Conservation (phyloP, 2,888 invertebrate genomes). For the Nomada hirtipes region DNA sequence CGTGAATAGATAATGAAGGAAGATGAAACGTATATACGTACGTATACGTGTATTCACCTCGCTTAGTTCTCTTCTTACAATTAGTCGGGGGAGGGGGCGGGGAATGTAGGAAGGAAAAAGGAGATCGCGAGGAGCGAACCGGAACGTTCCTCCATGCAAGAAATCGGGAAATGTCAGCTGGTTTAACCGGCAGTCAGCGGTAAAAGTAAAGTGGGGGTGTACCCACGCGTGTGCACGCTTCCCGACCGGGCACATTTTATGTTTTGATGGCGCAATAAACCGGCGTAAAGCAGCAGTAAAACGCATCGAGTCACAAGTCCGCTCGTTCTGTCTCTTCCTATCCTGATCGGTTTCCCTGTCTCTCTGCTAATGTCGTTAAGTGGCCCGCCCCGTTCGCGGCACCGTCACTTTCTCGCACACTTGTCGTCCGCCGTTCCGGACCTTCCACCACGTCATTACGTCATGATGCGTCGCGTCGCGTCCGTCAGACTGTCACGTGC, state of each 20-base stretch:
- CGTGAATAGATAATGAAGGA: conserved; percentile 8
- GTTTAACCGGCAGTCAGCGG: conserved; percentile 73
- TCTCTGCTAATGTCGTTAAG: conserved; percentile 82
- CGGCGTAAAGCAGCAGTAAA: conserved; percentile 84
- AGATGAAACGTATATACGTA: conserved; percentile 1
- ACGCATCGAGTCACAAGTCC: conserved; percentile 84
- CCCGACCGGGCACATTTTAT: conserved; percentile 82
- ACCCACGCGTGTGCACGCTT: conserved; percentile 81
- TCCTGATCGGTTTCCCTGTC: conserved; percentile 31
- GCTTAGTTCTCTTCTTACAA: too few relatives aligned
- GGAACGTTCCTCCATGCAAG: conserved; percentile 56
- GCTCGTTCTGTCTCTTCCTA: conserved; percentile 69
- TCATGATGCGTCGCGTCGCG: conserved; percentile 58
- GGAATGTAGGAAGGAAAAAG: conserved; percentile 16
- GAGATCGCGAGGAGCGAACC: conserved; percentile 43
- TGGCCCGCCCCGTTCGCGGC: conserved; percentile 77
- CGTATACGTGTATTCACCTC: too few relatives aligned
- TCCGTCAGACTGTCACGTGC: conserved; percentile 72
- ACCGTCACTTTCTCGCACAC: conserved; percentile 72
- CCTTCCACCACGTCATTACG: conserved; percentile 71
- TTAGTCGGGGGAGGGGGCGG: background rate
- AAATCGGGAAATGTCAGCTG: conserved; percentile 74
- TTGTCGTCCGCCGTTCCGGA: conserved; percentile 62
- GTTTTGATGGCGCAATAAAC: conserved; percentile 84
- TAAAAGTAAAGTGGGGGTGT: conserved; percentile 79